These are phyloP conservation scores for Plecturocebus donacophilus DNA, from an alignment of 2,113 vertebrate genomes.

Conservation along the genomic window DNA sequence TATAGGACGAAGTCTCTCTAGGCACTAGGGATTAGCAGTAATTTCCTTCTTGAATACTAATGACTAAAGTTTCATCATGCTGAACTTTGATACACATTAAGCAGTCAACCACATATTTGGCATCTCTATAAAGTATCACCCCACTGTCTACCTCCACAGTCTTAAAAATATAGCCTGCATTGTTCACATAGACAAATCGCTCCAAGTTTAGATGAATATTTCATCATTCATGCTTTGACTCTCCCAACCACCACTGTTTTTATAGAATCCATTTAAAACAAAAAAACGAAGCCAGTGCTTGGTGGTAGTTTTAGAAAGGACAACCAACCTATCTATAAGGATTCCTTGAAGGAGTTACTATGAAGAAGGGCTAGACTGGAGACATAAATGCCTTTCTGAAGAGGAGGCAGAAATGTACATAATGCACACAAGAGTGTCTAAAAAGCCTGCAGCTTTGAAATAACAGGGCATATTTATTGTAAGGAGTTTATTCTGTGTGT, in stretches of 20 bases:
- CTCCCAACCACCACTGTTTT: not conserved
- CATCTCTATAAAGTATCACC: not conserved
- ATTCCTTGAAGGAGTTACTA: not conserved
- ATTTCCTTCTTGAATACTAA: conserved; percentile 52
- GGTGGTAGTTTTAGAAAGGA: not conserved
- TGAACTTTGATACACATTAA: not conserved
- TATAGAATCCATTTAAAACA: not conserved
- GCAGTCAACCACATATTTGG: not conserved
- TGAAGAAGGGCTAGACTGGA: not conserved
- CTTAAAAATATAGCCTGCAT: not conserved
- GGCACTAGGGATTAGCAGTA: not conserved
- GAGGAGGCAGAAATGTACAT: rapidly evolving
- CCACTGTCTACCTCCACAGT: not conserved
- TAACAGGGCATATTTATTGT: not conserved
- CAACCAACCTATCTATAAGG: not conserved
- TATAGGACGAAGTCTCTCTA: not conserved
- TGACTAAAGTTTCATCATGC: not conserved
- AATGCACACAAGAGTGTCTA: not conserved
- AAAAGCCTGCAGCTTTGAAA: not conserved
- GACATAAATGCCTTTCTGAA: not conserved
- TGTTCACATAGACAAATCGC: not conserved
- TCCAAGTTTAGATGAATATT: not conserved
- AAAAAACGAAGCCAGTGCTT: not conserved
- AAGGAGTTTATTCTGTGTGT: not conserved
- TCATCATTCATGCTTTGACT: not conserved